These are phyloP conservation scores for Autographa gamma DNA, from an alignment of 2,888 invertebrate species.

Conservation along the genomic window DNA sequence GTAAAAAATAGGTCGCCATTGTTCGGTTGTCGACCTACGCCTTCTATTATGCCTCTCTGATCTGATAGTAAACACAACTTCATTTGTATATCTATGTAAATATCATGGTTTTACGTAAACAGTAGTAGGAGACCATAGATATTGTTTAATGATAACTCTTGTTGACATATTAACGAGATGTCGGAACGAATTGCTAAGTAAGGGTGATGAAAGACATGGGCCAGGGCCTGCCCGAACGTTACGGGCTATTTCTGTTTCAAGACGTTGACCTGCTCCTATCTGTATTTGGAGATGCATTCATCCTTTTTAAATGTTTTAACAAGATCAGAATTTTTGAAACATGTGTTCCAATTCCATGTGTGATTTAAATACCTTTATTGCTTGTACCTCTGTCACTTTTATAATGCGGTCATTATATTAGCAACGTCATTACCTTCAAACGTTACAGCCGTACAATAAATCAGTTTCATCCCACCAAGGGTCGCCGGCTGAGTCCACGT, in stretches of 20 bases:
- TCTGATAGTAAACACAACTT: conserved; percentile 57
- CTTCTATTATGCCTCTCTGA: conserved; percentile 61
- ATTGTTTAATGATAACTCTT: conserved; percentile 80
- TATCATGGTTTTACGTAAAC: conserved; percentile 68
- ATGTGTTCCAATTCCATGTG: too few relatives aligned
- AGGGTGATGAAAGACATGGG: conserved; percentile 80
- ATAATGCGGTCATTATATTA: conserved; percentile 45
- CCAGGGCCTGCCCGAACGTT: conserved; percentile 76
- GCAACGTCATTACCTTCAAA: conserved; percentile 54
- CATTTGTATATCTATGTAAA: conserved; percentile 55
- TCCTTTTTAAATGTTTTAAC: conserved; percentile 55
- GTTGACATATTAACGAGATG: conserved; percentile 85
- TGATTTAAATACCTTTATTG: conserved; percentile 16
- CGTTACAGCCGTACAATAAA: conserved; percentile 54
- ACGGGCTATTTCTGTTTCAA: conserved; percentile 80
- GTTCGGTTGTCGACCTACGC: conserved; percentile 75
- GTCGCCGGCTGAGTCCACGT: conserved; percentile 60
- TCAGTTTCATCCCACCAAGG: conserved; percentile 53
- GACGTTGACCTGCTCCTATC: conserved; percentile 82
- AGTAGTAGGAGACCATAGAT: conserved; percentile 68
- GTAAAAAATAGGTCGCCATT: conserved; percentile 77
- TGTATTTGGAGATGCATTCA: conserved; percentile 73
- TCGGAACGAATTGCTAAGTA: conserved; percentile 80
- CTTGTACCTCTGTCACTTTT: conserved; percentile 36
- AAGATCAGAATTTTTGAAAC: conserved; percentile 29